A percentile compares a stretch with the other conserved stretches of the same genome.
phyloP scores from a whole-genome alignment of 2,888 invertebrate genomes.

The Mythimna vitellina region DNA sequence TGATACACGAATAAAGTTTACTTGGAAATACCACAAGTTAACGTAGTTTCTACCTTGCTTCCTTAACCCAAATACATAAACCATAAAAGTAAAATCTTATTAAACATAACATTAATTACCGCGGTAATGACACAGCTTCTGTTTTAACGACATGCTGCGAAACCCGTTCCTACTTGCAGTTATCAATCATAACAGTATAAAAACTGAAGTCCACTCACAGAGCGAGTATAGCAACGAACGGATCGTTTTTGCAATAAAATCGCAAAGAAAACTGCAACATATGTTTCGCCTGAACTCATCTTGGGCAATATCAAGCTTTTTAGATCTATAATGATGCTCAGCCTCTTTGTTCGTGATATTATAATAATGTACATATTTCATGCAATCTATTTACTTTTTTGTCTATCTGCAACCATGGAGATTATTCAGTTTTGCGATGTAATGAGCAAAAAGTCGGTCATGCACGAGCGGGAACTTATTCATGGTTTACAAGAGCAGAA shows the following conservation, averaged over 20 bases:
- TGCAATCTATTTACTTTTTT: conserved; percentile 76
- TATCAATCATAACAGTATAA: conserved; percentile 67
- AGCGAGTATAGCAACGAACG: conserved; percentile 23
- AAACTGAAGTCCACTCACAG: conserved; percentile 53
- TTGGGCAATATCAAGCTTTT: conserved; percentile 59
- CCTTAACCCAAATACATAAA: conserved; percentile 47
- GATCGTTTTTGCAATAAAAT: conserved; percentile 54
- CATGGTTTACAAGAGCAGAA: conserved; percentile 63
- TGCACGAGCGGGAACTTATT: conserved; percentile 68
- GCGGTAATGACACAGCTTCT: conserved; percentile 45
- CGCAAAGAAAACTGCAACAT: conserved; percentile 47
- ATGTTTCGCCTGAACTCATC: conserved; percentile 52
- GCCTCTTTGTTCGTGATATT: conserved; percentile 71
- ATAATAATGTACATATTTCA: conserved; percentile 71
- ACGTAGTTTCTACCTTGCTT: conserved; percentile 2
- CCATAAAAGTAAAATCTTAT: conserved; percentile 53
- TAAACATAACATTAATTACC: conserved; percentile 54
- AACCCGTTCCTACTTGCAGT: conserved; percentile 59
- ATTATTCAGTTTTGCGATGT: conserved; percentile 68
- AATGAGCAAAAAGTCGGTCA: conserved; percentile 77
- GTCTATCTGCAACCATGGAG: conserved; percentile 63
- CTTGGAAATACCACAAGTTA: conserved; percentile 16
- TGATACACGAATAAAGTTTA: conserved; percentile 19
- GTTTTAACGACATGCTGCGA: conserved; percentile 44
- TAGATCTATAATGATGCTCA: conserved; percentile 64